Percentiles rank a stretch among this genome's conserved stretches.
Evolutionary conservation across 1,140 invertebrate species (phyloP).

Genomic region (Hesperophylax magnus): DNA sequence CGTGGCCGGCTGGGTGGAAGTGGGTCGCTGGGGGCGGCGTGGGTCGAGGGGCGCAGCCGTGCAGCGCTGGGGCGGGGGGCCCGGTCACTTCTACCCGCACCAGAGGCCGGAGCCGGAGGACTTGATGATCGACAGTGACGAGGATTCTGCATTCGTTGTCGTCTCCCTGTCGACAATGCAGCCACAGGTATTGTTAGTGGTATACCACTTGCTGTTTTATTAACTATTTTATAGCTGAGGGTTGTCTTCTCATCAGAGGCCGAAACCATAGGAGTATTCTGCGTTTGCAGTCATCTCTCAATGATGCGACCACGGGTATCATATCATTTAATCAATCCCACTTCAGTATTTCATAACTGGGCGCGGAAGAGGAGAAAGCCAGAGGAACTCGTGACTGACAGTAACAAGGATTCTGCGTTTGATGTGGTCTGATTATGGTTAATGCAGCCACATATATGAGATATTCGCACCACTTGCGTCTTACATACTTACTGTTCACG

Average conservation of each 20-base stretch:
- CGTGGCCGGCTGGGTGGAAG: conserved; percentile 27
- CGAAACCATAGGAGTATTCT: too few species aligned
- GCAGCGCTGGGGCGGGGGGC: conserved; percentile 58
- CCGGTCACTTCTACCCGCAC: conserved; percentile 63
- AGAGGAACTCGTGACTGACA: conserved; percentile 66
- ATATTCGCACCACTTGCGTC: too few species aligned
- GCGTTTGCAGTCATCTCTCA: too few species aligned
- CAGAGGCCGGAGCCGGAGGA: conserved; percentile 61
- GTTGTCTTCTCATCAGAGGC: too few species aligned
- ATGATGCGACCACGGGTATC: too few species aligned
- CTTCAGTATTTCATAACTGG: too few species aligned
- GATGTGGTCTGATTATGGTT: conserved; percentile 56
- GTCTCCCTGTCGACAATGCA: conserved; percentile 66
- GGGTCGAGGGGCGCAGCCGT: not conserved
- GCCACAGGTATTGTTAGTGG: conserved; percentile 60
- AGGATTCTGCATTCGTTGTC: conserved; percentile 67
- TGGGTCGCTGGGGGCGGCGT: conserved; percentile 30
- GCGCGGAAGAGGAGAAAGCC: conserved; percentile 62
- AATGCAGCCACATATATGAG: too few species aligned
- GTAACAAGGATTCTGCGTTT: conserved; percentile 67
- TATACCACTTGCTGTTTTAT: too few species aligned
- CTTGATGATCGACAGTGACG: conserved; percentile 69
- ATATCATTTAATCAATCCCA: too few species aligned
- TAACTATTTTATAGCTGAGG: too few species aligned
- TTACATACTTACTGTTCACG: too few species aligned